phyloP scores from a whole-genome alignment of 2,797 vertebrate species.

The Brachyalestes nurse region DNA sequence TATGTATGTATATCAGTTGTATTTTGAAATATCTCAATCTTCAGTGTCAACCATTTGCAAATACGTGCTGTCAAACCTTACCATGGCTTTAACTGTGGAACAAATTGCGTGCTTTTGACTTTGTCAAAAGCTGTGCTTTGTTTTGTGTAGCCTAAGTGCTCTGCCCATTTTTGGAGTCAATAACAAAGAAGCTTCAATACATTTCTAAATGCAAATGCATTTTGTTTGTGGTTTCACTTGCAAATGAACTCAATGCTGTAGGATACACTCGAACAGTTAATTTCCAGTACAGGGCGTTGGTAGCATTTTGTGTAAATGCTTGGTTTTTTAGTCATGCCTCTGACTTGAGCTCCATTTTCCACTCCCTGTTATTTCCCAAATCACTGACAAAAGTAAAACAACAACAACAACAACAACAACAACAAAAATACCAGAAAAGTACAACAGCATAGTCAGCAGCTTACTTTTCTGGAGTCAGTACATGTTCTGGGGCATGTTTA shows the following conservation, averaged over 20 bases:
- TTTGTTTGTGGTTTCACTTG: not conserved
- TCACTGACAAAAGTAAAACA: not conserved
- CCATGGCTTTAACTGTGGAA: not conserved
- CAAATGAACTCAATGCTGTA: not conserved
- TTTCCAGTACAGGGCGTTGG: conserved; percentile 1
- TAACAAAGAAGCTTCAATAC: conserved; percentile 10
- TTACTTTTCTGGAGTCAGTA: not conserved
- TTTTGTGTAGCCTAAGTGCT: conserved; percentile 31
- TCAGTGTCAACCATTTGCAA: not conserved
- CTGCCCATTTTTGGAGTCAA: conserved; percentile 15
- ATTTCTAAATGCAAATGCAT: conserved; percentile 35
- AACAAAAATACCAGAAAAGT: too few relatives aligned
- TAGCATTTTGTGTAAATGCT: not conserved
- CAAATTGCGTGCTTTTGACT: conserved; percentile 7
- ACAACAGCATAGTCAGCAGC: not conserved
- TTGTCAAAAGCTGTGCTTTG: conserved; percentile 26
- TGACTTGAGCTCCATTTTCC: not conserved
- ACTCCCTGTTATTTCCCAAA: not conserved
- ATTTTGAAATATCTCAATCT: not conserved
- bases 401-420: too few relatives aligned
- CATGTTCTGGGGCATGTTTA: not conserved
- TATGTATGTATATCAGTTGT: not conserved
- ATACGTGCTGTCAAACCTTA: conserved; percentile 1
- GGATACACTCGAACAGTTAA: not conserved
- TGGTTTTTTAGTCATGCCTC: conserved; percentile 7